Evolutionary conservation across 2,113 vertebrate species (phyloP), one percentile per base, ranked within the genome.

Genomic region (Vireo altiloquus): DNA sequence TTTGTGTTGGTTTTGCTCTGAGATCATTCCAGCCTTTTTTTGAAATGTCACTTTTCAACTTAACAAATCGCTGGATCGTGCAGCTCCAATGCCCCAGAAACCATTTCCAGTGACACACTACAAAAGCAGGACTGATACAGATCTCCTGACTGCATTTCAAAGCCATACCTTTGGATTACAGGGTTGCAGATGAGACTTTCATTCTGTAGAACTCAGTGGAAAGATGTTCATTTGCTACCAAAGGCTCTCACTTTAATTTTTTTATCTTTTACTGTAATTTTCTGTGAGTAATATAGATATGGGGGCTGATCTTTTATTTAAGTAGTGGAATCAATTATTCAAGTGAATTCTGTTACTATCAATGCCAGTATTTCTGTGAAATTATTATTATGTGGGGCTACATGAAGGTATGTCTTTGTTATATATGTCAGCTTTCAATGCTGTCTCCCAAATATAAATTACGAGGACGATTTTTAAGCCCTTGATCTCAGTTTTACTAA

Each of bases 81-180:
- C 78, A 83, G 78, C 76, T 94, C 47, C 0, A 0, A 25, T 70
- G 79, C 64, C 77, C 71, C 64, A 93, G 85, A 94, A 92, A 70
- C 78, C 92, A 49, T 74, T 90, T 83, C 39, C 64, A 83, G 24
- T 82, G 86, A 46, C 30, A 17, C 40, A 52, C 72, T 75, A 24
- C 84, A 92, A 94, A 91, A 92, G 82, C 82, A 90, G 82, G 65
- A 52, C 52, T 33, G 79, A 86, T 69, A 90, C 37, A 61, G 50
- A 88, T 93, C 90, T 92, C 72, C 31, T 77, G 68, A 63, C 47
- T 57, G 68, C 72, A 68, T 90, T 96, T 94, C 86, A 95, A 83
- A 95, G 80, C 30, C 53, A 46, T 81, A 78, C 86, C 60, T 96
- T 74, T 71, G 60, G 52, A 83, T 94, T 80, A 30, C 25, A 72